A percentile compares a stretch with the other conserved stretches of the same genome.
These are phyloP conservation scores for Dolichomitus sp. DNA, from an alignment of 2,888 invertebrate genomes.

Conservation along the genomic window DNA sequence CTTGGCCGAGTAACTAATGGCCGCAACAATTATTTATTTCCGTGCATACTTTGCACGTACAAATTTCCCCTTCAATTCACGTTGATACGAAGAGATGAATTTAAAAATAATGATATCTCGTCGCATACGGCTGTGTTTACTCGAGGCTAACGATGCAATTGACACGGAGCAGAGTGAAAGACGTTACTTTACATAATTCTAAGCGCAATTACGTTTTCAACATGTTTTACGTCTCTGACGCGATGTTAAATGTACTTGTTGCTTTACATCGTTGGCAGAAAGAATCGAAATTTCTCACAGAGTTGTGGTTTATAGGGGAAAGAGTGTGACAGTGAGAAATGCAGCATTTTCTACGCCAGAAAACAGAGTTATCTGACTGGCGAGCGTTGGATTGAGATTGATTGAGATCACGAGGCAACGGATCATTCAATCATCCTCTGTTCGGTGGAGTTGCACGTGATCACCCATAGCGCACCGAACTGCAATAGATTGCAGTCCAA, in stretches of 20 bases:
- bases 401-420: slow-evolving; percentile 29
- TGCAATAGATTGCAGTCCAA: slow-evolving; percentile 5
- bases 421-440: neutral
- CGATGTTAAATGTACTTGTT: neutral
- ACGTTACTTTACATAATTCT: slow-evolving; percentile 1
- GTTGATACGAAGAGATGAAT: neutral
- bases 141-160: slow-evolving; percentile 27
- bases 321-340: neutral
- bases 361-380: neutral
- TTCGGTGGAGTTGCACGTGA: slow-evolving; percentile 11
- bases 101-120: slow-evolving; percentile 1
- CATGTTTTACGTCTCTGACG: neutral
- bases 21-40: too few relatives aligned
- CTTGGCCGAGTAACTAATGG: too few relatives aligned
- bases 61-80: neutral
- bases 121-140: slow-evolving; percentile 1
- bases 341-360: slow-evolving; percentile 1
- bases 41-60: too few relatives aligned
- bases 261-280: neutral
- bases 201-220: neutral
- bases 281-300: neutral
- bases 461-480: neutral
- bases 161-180: neutral
- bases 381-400: slow-evolving; percentile 21
- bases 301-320: neutral